Percentiles rank a stretch among this genome's conserved stretches.
phyloP scores from a whole-genome alignment of 2,113 vertebrate species.

The Scytalopus superciliaris region DNA sequence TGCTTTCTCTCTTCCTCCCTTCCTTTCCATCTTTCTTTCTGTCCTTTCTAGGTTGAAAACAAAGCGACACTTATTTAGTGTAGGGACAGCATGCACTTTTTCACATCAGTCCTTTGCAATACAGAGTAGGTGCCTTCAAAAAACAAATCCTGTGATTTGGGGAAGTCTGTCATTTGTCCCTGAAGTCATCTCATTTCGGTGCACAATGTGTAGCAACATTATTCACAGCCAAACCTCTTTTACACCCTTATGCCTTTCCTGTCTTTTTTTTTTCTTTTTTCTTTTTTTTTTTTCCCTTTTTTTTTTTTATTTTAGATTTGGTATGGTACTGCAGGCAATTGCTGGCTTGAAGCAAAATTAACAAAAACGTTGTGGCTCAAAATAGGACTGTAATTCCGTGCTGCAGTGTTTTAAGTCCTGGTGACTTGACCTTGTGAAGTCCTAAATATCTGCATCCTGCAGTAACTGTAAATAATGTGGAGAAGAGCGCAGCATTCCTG shows the following conservation, averaged over 20 bases:
- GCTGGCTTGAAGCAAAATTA: neutral
- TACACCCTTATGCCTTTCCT: neutral
- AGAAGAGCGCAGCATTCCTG: neutral
- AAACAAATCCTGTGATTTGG: constrained; percentile 24
- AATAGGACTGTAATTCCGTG: constrained; percentile 34
- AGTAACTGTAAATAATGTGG: neutral
- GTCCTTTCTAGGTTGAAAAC: constrained; percentile 27
- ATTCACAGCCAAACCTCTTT: constrained; percentile 3
- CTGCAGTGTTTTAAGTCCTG: neutral
- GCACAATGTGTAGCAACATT: neutral
- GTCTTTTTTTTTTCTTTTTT: neutral
- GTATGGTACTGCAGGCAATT: neutral
- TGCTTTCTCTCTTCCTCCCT: neutral
- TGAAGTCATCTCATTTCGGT: constrained; percentile 13
- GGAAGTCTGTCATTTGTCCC: constrained; percentile 12
- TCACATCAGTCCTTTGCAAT: neutral
- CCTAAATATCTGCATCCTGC: neutral
- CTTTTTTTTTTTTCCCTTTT: neutral
- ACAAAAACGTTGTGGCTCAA: neutral
- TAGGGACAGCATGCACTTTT: neutral
- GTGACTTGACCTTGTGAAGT: constrained; percentile 8
- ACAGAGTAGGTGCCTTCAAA: constrained; percentile 43
- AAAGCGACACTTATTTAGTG: constrained; percentile 26
- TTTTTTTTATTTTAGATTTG: neutral
- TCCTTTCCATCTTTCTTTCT: neutral